Evolutionary conservation across 2,797 vertebrate species (phyloP), one percentile per base, ranked within the genome.

Genomic region (Ctenopoma kingsleyae): DNA sequence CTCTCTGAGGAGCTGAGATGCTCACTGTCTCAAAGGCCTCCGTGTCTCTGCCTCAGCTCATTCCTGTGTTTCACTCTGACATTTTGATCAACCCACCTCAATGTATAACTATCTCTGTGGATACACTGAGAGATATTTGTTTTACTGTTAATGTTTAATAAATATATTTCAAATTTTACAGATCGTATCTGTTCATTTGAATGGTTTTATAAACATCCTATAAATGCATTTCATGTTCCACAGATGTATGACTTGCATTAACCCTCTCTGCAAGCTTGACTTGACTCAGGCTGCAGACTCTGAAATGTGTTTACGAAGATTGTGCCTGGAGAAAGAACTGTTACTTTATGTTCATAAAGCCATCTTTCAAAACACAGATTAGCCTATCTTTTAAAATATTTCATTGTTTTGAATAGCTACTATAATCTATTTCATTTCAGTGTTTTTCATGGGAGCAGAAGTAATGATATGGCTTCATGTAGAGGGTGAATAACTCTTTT

Each of bases 181-280:
- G n/a, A n/a, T n/a, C n/a, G n/a, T 60, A 73, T 82, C 32, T 2
- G 40, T 58, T 78, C 52, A 56, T 64, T 46, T 54, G 11, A 72
- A 57, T 55, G 9, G 32, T 27, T 77, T 71, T 47, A 49, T 40
- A 22, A 35, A 54, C 5, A 20, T 25, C 49, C 13, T 59, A 16
- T 61, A 65, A 55, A 50, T 66, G 36, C 13, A 51, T 55, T 58
- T 56, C 30, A 20, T 56, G n/a, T 30, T 48, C 15, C 17, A 17
- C 19, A 62, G 47, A 81, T n/a, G 0, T n/a, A 50, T 36, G 56
- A 63, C 49, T 35, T 12, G 15, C 59, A 46, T 54, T 60, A 58
- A 52, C 7, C 13, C 27, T 61, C 7, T 2, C 12, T 56, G 17
- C 6, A 7, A 59, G 23, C 9, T 9, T 9, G 4, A 51, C 9